These are phyloP conservation scores for Teinopalpus imperialis DNA, from an alignment of 2,888 invertebrate species.

Conservation along the genomic window DNA sequence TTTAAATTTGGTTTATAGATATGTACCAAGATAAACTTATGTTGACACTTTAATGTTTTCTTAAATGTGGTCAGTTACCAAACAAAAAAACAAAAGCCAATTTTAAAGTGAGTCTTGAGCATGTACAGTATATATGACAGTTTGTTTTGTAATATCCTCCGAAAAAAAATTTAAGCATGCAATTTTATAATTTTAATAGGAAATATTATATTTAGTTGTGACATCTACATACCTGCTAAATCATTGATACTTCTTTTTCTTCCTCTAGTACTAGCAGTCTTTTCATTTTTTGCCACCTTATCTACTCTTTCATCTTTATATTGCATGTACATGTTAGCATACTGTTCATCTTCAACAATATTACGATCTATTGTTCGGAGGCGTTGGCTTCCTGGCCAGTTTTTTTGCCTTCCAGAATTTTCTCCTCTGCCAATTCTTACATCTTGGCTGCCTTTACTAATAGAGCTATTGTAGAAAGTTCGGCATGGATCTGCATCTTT, in stretches of 20 bases:
- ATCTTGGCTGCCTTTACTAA: slow-evolving; percentile 61
- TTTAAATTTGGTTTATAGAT: too few species aligned
- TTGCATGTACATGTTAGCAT: slow-evolving; percentile 59
- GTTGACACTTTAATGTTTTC: too few species aligned
- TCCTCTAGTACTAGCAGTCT: slow-evolving; percentile 51
- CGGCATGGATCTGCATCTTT: slow-evolving; percentile 59
- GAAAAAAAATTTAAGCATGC: too few species aligned
- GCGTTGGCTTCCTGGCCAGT: slow-evolving; percentile 62
- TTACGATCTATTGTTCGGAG: slow-evolving; percentile 52
- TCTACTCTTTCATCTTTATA: slow-evolving; percentile 48
- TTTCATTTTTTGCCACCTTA: slow-evolving; percentile 38
- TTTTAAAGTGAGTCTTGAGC: too few species aligned
- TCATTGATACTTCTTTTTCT: slow-evolving; percentile 40
- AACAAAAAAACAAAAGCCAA: too few species aligned
- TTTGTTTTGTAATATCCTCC: too few species aligned
- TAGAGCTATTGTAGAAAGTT: slow-evolving; percentile 68
- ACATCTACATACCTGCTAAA: slow-evolving; percentile 20
- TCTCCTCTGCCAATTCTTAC: slow-evolving; percentile 58
- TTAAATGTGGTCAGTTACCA: too few species aligned
- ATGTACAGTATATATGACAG: too few species aligned
- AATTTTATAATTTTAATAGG: too few species aligned
- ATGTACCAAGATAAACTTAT: too few species aligned
- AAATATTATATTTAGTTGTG: too few species aligned
- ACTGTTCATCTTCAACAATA: slow-evolving; percentile 65
- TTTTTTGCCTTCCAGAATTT: slow-evolving; percentile 47